Evolutionary conservation across 2,797 vertebrate genomes (phyloP).

Genomic region (Chaetodon trifasciatus): DNA sequence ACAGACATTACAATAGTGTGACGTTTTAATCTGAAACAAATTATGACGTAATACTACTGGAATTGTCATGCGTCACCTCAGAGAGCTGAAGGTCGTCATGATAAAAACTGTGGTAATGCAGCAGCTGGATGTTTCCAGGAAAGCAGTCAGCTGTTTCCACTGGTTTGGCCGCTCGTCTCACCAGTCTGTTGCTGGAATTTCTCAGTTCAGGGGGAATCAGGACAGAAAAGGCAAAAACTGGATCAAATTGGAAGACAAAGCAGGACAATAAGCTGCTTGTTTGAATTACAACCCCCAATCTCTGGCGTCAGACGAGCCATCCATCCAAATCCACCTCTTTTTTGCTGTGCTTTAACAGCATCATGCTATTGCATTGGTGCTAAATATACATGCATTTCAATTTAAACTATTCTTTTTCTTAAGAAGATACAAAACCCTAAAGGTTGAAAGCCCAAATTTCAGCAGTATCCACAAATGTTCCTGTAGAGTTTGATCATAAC

Average conservation of each 20-base stretch:
- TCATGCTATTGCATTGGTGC: neutral
- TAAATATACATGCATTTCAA: neutral
- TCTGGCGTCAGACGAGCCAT: neutral
- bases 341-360: neutral
- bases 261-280: neutral
- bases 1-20: neutral
- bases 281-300: constrained; percentile 17
- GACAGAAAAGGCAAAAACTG: constrained; percentile 14
- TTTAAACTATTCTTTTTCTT: neutral
- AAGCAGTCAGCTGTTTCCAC: constrained; percentile 35
- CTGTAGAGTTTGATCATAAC: no score
- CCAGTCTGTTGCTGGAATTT: constrained; percentile 39
- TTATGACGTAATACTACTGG: constrained; percentile 29
- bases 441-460: neutral
- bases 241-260: constrained; percentile 26
- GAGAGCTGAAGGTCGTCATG: constrained; percentile 35
- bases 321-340: neutral
- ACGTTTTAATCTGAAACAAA: constrained; percentile 45
- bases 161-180: constrained; percentile 41
- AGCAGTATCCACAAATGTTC: neutral
- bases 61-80: constrained; percentile 33
- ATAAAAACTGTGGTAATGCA: neutral
- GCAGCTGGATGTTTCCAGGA: constrained; percentile 42
- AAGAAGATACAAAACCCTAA: neutral
- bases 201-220: constrained; percentile 5